A percentile compares a stretch with the other conserved stretches of the same genome.
These are phyloP conservation scores for Lanius ludovicianus DNA, from an alignment of 2,113 vertebrate species.

Conservation along the genomic window DNA sequence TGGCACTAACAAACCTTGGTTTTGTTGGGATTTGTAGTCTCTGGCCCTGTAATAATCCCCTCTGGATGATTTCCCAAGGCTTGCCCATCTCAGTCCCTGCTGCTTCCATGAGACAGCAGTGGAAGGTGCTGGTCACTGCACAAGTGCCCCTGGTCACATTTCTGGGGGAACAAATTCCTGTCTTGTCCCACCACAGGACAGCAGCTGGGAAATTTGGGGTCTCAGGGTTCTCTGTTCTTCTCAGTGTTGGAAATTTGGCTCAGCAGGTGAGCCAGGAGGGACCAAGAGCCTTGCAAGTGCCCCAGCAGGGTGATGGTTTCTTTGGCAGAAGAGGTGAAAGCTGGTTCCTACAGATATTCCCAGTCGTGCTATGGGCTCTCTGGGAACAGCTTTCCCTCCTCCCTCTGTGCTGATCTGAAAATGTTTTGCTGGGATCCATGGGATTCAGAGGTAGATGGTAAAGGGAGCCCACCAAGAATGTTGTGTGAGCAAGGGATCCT, in stretches of 20 bases:
- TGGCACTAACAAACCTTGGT: neutral
- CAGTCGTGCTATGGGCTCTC: neutral
- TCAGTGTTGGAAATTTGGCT: neutral
- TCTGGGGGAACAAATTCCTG: neutral
- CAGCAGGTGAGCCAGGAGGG: neutral
- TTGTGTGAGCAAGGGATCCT: neutral
- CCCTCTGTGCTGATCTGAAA: neutral
- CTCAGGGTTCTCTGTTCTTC: neutral
- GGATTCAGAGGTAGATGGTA: neutral
- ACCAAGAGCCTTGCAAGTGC: neutral
- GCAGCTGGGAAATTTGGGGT: neutral
- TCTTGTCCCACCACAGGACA: neutral
- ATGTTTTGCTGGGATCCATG: neutral
- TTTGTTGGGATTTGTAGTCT: neutral
- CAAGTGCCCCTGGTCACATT: rapidly evolving
- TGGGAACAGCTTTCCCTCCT: neutral
- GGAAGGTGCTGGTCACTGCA: neutral
- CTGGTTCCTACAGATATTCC: neutral
- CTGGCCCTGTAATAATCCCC: neutral
- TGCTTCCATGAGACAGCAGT: neutral
- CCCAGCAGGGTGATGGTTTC: neutral
- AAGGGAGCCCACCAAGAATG: neutral
- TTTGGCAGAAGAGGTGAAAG: neutral
- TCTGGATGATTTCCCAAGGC: neutral
- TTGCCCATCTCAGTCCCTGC: neutral